phyloP scores from a whole-genome alignment of 2,113 vertebrate genomes.

The Romanogobio albipinnatus region DNA sequence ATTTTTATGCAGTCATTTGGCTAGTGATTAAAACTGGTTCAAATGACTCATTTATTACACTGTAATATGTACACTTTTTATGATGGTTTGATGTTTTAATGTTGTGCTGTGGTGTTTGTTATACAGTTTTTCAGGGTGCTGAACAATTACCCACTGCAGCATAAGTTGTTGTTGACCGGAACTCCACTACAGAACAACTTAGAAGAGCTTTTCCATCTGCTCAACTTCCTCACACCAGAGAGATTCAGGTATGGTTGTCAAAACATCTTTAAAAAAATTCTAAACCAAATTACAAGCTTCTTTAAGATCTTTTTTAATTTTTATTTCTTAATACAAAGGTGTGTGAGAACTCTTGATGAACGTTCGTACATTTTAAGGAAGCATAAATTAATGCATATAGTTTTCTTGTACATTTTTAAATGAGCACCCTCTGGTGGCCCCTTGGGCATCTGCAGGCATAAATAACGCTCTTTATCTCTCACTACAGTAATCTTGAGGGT shows the following conservation, averaged over 20 bases:
- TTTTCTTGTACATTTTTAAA: not conserved
- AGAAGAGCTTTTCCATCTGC: slow-evolving; percentile 94
- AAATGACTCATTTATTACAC: not conserved
- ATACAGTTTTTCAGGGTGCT: slow-evolving; percentile 93
- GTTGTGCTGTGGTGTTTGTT: slow-evolving; percentile 19
- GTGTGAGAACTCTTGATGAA: too few relatives aligned
- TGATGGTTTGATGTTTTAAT: not conserved
- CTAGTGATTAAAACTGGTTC: not conserved
- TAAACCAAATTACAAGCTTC: too few relatives aligned
- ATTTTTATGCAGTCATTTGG: not conserved
- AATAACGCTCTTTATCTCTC: not conserved
- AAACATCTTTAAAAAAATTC: too few relatives aligned
- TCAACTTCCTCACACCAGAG: slow-evolving; percentile 96
- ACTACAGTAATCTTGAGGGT: slow-evolving; percentile 89
- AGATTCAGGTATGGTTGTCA: slow-evolving; percentile 87
- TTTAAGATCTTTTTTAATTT: too few relatives aligned
- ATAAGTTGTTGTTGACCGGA: slow-evolving; percentile 93
- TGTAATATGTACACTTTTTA: not conserved
- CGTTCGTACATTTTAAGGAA: too few relatives aligned
- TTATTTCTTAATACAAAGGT: too few relatives aligned
- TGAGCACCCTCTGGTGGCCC: not conserved
- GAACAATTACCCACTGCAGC: slow-evolving; percentile 95
- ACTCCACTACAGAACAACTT: slow-evolving; percentile 97
- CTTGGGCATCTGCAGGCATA: not conserved
- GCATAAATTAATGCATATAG: too few relatives aligned